Percentiles rank a stretch among this genome's conserved stretches.
Evolutionary conservation across 2,113 vertebrate species (phyloP).

Genomic region (Clinocottus analis): DNA sequence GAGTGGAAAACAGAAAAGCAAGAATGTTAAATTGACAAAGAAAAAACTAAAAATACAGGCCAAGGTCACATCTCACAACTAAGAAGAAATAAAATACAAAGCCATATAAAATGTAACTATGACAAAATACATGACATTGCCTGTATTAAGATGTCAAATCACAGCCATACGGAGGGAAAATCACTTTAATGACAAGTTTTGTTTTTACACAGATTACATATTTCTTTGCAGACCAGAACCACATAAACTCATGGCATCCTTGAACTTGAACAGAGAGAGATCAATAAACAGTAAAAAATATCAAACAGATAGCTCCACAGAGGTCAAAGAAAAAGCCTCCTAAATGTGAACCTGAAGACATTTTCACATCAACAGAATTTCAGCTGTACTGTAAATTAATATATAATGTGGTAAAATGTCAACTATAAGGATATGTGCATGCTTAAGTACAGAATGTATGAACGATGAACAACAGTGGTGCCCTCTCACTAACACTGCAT

Average conservation of each 20-base stretch:
- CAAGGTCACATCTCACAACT: constrained; percentile 18
- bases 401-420: neutral
- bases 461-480: no score
- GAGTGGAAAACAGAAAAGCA: constrained; percentile 40
- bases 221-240: neutral
- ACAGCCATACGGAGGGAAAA: neutral
- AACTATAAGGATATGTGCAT: neutral
- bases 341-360: no score
- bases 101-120: constrained; percentile 3
- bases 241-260: neutral
- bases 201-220: neutral
- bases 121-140: neutral
- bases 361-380: neutral
- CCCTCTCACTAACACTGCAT: neutral
- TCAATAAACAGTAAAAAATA: neutral
- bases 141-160: neutral
- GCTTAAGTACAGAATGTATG: neutral
- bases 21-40: constrained; percentile 25
- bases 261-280: constrained; percentile 1
- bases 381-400: neutral
- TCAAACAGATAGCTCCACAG: neutral
- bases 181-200: neutral
- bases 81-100: constrained; percentile 1
- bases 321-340: neutral
- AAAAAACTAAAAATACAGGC: constrained; percentile 9